Conservation (phyloP, 2,797 vertebrate species). For the Helarctos malayanus region DNA sequence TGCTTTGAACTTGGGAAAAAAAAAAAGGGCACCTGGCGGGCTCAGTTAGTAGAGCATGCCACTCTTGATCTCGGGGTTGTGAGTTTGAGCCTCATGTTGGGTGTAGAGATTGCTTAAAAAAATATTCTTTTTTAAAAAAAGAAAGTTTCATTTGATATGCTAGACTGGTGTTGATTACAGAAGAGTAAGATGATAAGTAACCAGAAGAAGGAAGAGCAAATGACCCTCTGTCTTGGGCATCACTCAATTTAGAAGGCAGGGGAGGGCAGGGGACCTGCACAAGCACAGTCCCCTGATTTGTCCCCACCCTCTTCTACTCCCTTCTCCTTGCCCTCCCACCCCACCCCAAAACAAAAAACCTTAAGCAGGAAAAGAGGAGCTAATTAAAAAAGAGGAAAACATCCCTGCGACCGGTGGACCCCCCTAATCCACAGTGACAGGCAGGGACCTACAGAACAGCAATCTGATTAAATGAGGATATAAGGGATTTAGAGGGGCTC, state of each 20-base stretch:
- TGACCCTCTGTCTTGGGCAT: neutral
- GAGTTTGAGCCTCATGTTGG: neutral
- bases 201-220: neutral
- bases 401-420: constrained; percentile 19
- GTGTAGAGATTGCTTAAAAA: neutral
- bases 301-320: neutral
- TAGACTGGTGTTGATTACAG: neutral
- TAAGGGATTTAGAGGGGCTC: neutral
- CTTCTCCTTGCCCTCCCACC: neutral
- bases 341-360: neutral
- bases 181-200: neutral
- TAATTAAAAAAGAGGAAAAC: constrained; percentile 65
- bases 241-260: neutral
- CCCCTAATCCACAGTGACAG: constrained; percentile 58
- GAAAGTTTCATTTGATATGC: neutral
- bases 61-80: neutral
- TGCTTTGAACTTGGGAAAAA: neutral
- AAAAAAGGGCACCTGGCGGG: neutral
- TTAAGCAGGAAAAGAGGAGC: constrained; percentile 20
- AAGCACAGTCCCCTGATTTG: neutral
- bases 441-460: neutral
- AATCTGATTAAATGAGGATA: constrained; percentile 73
- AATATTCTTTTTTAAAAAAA: neutral
- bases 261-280: neutral
- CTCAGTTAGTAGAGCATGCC: neutral